phyloP scores from a whole-genome alignment of 2,113 vertebrate genomes.

The Choloepus hoffmanni region DNA sequence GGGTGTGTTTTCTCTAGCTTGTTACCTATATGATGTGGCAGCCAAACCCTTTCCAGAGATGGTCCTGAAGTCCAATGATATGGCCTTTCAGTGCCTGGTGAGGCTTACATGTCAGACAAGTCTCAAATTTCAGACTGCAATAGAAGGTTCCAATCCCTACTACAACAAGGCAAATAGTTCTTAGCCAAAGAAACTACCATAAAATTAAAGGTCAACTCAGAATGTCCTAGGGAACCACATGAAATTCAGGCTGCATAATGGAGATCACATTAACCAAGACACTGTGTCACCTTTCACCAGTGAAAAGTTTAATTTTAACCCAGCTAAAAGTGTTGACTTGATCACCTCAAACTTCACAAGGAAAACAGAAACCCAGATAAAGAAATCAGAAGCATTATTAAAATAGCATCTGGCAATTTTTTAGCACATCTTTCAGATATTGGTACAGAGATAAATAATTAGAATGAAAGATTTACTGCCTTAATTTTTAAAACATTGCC shows the following conservation, averaged over 20 bases:
- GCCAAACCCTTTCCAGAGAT: neutral
- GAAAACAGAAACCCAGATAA: neutral
- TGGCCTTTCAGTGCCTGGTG: neutral
- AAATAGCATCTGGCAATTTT: neutral
- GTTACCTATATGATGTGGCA: neutral
- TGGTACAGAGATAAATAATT: neutral
- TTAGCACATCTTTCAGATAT: neutral
- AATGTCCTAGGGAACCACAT: neutral
- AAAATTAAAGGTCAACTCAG: neutral
- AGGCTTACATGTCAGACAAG: fast-evolving
- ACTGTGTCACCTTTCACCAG: neutral
- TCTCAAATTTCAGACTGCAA: neutral
- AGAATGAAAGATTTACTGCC: neutral
- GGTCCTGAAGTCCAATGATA: neutral
- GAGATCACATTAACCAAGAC: neutral
- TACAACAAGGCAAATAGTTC: neutral
- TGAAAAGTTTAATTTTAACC: neutral
- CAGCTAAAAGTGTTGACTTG: neutral
- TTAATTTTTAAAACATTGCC: neutral
- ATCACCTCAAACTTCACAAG: neutral
- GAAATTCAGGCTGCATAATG: neutral
- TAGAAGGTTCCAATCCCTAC: neutral
- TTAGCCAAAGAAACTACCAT: neutral
- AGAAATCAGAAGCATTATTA: neutral
- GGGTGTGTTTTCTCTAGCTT: neutral